Evolutionary conservation across 2,113 vertebrate species (phyloP), one percentile per base, ranked within the genome.

Genomic region (Triplophysa siluroides): DNA sequence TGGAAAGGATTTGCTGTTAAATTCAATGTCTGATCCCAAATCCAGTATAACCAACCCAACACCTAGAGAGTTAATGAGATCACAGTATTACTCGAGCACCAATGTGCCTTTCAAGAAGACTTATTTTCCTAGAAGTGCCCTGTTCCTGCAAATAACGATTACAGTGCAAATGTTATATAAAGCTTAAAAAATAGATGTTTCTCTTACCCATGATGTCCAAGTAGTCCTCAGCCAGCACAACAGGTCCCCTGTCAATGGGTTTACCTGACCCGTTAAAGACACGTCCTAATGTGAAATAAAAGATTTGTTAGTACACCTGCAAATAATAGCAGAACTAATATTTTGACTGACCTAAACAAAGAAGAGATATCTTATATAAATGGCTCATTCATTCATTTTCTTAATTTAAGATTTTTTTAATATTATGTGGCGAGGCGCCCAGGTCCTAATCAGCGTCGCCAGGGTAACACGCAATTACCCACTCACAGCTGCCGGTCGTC

Each of bases 191-290:
- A 16, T n/a, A 13, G 1, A 71, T 50, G 12, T 61, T 8, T 67
- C 73, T 67, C 71, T 10, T 91, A 94, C 93, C 93, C 92, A 93
- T 94, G 78, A 94, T 94, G 87, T 94, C 93, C 86, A 94, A 85
- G 86, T 92, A 94, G 84, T 94, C 93, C 80, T 94, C 93, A 72
- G 93, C 93, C 83, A 94, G 85, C 16, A 94, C 93, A 5, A 0
- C 88, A 63, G 93, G 93, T 2, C 93, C 93, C 0, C 92, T 91
- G 86, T 94, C 93, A n/a, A 94, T 94, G 38, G 93, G 93, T 81
- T 94, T 94, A 13, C 93, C 93, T 0, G 93, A 94, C 65, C 93
- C 93, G 10, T 94, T 94, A 79, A 94, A 94, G 56, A 94, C 92
- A 0, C 93, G 92, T 1, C 93, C 93, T 94, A 81, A 78, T 87